Evolutionary conservation across 92 coral and sea anemone genomes (phyloP), one percentile per base, ranked within the genome.

Genomic region (Ricordea florida): DNA sequence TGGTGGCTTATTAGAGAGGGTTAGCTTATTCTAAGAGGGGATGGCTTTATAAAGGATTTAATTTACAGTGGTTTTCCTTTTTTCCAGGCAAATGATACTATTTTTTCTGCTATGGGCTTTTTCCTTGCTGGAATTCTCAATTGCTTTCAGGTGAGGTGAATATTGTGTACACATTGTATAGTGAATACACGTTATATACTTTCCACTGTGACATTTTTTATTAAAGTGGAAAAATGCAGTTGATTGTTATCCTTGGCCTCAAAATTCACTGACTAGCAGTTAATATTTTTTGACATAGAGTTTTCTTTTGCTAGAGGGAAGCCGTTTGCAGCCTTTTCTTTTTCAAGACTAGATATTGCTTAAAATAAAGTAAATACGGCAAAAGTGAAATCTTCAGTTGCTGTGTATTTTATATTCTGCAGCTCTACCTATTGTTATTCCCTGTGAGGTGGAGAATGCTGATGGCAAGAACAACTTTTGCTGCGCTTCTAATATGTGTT

Each of bases 81-180:
- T 50, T 49, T 74, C 14, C 40, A 91, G 97, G 57, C 79, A 13
- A 81, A 79, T 23, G 87, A 80, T 67, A 75, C 86, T 21, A 51
- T 84, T 43, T 55, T 60, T 23, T 85, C 99, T 23, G 99, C 97
- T 10, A 31, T 69, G 41, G 86, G 80, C 17, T 92, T 96, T 82
- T 87, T 96, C 38, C 41, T 89, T 22, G 99, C 93, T 82, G 97
- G 97, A 13, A 44, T 92, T 65, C 36, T 96, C 25, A 86, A 89
- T 65, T 90, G 90, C 80, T 49, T 87, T 40, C 91, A 87, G 91
- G 99, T 96, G n/a, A n/a, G n/a, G n/a, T n/a, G n/a, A n/a, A n/a
- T n/a, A n/a, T n/a, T n/a, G n/a, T n/a, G n/a, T n/a, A n/a, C n/a
- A n/a, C n/a, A n/a, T n/a, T n/a, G n/a, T n/a, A n/a, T n/a, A n/a